Evolutionary conservation across 1,140 invertebrate genomes (phyloP).

Genomic region (Cepaea nemoralis): DNA sequence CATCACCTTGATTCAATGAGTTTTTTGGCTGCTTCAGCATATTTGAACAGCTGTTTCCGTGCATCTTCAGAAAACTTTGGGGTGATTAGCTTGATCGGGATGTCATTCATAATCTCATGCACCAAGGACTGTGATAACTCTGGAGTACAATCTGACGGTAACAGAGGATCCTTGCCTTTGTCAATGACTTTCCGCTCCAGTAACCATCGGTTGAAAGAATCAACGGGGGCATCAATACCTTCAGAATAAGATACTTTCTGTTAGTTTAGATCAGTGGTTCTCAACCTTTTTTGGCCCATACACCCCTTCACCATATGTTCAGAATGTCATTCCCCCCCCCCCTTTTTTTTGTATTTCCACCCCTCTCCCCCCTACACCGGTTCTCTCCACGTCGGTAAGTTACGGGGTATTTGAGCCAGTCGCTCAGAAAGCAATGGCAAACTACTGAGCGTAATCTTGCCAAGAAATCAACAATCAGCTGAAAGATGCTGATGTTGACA

Average conservation of each 20-base stretch:
- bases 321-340: too few relatives aligned
- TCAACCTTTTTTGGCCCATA: too few relatives aligned
- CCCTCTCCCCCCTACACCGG: too few relatives aligned
- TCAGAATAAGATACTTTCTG: conserved; percentile 37
- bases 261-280: too few relatives aligned
- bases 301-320: too few relatives aligned
- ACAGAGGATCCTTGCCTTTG: conserved; percentile 81
- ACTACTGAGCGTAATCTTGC: too few relatives aligned
- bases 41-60: conserved; percentile 93
- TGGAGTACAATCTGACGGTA: conserved; percentile 90
- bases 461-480: too few relatives aligned
- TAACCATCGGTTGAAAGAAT: conserved; percentile 96
- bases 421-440: too few relatives aligned
- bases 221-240: conserved; percentile 93
- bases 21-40: conserved; percentile 96
- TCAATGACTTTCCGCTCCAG: conserved; percentile 95
- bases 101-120: conserved; percentile 98
- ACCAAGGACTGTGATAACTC: conserved; percentile 96
- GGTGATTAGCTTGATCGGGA: conserved; percentile 93
- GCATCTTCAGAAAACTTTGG: conserved; percentile 96
- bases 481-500: too few relatives aligned
- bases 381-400: too few relatives aligned
- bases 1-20: conserved; percentile 88
- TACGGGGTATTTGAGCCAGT: too few relatives aligned
- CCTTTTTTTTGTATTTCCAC: too few relatives aligned